Evolutionary conservation across 2,888 invertebrate species (phyloP), one percentile per base, ranked within the genome.

Genomic region (Ganaspis brasiliensis): DNA sequence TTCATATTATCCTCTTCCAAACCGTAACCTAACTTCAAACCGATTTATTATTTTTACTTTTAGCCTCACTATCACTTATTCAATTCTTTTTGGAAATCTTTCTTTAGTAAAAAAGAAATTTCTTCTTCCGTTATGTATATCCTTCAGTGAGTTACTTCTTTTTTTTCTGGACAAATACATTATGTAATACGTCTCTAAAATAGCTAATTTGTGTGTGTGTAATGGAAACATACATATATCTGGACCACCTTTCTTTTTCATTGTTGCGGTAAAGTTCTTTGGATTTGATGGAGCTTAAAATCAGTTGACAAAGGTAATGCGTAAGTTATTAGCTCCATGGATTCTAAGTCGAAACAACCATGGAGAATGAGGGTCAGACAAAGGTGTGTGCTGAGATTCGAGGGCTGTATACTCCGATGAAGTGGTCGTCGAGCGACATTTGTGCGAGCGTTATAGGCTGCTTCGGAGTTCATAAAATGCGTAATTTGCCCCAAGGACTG

Each of bases 401-500:
- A 80, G 56, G 71, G 78, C 72, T 71, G 52, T 76, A 77, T 21
- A 77, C 70, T 79, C 70, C 26, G 57, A 21, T 40, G 74, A 82
- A 83, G 82, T 79, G 78, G 74, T 81, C 73, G 82, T 82, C 81
- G 79, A 82, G 81, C 82, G 85, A 85, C 82, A 79, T 83, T 83
- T 81, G 83, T 80, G 78, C 74, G 82, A 80, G 77, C 75, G 74
- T 85, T 84, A 79, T 76, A 73, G 74, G 63, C 73, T 73, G 77
- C 81, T 80, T 79, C 74, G 81, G 72, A 83, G 82, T 86, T 84
- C 83, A 78, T 86, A 85, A 87, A 87, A 82, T 80, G 78, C 77
- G 81, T 79, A 82, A 86, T 84, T 84, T 81, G 85, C 83, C 81
- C 77, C 70, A 71, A 57, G 59, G 73, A 52, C 52, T 74, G 74